These are phyloP conservation scores for Progne subis DNA, from an alignment of 2,113 vertebrate species.

Conservation along the genomic window DNA sequence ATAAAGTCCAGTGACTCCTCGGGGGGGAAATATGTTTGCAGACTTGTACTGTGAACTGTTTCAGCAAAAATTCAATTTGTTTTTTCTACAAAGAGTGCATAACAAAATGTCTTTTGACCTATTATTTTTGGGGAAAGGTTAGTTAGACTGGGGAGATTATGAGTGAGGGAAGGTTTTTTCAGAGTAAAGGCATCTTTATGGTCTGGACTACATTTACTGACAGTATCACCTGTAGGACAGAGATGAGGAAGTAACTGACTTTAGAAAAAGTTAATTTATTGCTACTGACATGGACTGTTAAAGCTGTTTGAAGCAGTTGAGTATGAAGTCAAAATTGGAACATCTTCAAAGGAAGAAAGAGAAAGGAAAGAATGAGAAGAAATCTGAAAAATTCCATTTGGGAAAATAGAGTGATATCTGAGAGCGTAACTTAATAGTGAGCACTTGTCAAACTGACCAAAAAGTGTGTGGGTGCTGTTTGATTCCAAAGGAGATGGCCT, in stretches of 20 bases:
- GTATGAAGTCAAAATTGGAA: background rate
- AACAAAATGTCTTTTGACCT: background rate
- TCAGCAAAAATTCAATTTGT: background rate
- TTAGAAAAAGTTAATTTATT: background rate
- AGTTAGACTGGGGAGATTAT: background rate
- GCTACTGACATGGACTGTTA: background rate
- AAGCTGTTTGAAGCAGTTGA: background rate
- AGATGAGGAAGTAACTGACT: background rate
- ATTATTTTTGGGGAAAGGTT: rapidly evolving
- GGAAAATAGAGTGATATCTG: background rate
- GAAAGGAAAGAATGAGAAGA: background rate
- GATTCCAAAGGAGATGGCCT: background rate
- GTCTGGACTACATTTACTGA: background rate
- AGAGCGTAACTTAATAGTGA: background rate
- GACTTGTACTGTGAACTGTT: background rate
- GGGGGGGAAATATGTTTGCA: background rate
- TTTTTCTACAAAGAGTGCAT: background rate
- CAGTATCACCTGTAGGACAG: background rate
- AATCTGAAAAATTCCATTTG: background rate
- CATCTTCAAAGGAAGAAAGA: background rate
- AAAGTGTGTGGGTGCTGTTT: background rate
- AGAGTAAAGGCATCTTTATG: background rate
- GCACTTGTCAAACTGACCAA: background rate
- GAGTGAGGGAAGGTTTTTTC: background rate
- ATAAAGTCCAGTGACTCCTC: background rate